A percentile compares a stretch with the other conserved stretches of the same genome.
Conservation (phyloP, 2,888 invertebrate species). For the Oxycera nigricornis region DNA sequence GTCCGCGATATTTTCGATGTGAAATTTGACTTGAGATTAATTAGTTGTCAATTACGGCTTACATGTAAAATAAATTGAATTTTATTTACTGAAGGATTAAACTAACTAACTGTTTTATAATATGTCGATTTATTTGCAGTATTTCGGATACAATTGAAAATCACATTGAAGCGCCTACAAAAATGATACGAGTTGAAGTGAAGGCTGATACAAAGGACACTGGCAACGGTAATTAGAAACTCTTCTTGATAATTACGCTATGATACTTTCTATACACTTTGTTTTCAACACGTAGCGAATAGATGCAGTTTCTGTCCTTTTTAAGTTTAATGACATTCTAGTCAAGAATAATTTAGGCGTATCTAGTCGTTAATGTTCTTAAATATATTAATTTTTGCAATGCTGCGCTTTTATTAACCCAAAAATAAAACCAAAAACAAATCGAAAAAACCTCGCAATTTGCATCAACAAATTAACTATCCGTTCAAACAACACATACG, state of each 20-base stretch:
- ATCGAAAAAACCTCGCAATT: not conserved
- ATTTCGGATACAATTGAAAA: slow-evolving; percentile 63
- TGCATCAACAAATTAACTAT: not conserved
- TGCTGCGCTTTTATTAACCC: slow-evolving; percentile 34
- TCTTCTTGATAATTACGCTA: not conserved
- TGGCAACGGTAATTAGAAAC: slow-evolving; percentile 52
- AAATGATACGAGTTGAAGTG: slow-evolving; percentile 79
- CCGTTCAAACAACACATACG: not conserved
- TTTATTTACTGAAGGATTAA: no score
- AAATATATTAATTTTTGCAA: slow-evolving; percentile 32
- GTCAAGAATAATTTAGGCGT: not conserved
- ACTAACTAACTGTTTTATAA: no score
- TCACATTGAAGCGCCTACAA: slow-evolving; percentile 70
- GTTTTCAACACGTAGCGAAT: slow-evolving; percentile 14
- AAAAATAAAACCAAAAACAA: slow-evolving; percentile 3
- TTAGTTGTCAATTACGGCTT: no score
- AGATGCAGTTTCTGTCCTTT: slow-evolving; percentile 8
- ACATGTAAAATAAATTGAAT: no score
- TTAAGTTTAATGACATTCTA: slow-evolving; percentile 11
- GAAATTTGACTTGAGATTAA: no score
- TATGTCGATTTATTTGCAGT: slow-evolving; percentile 49
- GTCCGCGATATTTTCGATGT: no score
- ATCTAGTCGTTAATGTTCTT: slow-evolving; percentile 1
- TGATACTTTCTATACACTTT: not conserved
- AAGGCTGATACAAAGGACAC: slow-evolving; percentile 65